Percentiles rank a stretch among this genome's conserved stretches.
phyloP scores from a whole-genome alignment of 2,113 vertebrate genomes.

The Nerophis lumbriciformis region DNA sequence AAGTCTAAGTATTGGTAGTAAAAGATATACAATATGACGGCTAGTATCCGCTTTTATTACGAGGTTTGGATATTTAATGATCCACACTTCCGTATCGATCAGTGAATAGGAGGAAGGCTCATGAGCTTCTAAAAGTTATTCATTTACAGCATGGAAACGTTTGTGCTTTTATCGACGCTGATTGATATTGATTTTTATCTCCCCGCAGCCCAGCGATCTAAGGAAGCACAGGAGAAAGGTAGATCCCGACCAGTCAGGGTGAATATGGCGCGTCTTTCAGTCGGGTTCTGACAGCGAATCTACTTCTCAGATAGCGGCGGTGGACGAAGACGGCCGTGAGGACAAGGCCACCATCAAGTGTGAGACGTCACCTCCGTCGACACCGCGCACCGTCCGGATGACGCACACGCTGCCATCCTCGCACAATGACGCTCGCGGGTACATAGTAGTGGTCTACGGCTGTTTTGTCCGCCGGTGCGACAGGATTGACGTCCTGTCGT shows the following conservation, averaged over 20 bases:
- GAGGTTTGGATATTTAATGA: conserved; percentile 35
- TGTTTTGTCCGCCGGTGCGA: not conserved
- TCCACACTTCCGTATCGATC: conserved; percentile 8
- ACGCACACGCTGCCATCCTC: conserved; percentile 95
- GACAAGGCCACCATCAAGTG: conserved; percentile 99
- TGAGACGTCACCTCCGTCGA: conserved; percentile 94
- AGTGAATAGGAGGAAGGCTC: not conserved
- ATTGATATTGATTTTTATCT: conserved; percentile 9
- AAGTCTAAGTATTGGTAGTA: too few species aligned
- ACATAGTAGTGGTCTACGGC: conserved; percentile 7
- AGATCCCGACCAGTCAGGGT: conserved; percentile 20
- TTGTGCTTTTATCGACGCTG: not conserved
- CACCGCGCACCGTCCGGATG: conserved; percentile 91
- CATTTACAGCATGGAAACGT: not conserved
- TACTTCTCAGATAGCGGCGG: conserved; percentile 84
- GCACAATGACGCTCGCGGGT: conserved; percentile 93
- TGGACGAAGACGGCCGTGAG: conserved; percentile 92
- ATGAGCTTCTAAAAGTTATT: conserved; percentile 8
- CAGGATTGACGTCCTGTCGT: not conserved
- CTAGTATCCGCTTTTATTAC: not conserved
- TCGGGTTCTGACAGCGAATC: not conserved
- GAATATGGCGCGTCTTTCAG: too few species aligned
- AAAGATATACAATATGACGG: too few species aligned
- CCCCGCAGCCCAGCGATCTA: conserved; percentile 88
- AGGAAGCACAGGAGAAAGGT: conserved; percentile 98